Conservation (phyloP, 2,888 invertebrate species). For the Actias luna region DNA sequence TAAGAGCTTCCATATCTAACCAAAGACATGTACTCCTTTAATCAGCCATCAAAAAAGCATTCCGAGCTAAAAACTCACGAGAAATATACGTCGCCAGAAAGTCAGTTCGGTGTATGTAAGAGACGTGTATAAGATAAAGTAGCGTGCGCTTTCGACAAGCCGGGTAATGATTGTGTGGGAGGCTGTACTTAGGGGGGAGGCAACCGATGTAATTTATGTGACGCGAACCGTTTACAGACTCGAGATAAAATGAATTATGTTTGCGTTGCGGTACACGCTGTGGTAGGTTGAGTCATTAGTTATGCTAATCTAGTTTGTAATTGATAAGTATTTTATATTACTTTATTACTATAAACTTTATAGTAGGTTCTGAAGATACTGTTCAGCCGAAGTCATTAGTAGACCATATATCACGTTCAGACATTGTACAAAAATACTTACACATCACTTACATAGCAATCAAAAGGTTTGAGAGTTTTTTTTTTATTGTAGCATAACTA, state of each 20-base stretch:
- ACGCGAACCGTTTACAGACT: constrained; percentile 26
- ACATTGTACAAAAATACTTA: too few species aligned
- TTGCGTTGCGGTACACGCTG: neutral
- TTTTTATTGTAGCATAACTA: too few species aligned
- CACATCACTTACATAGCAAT: too few species aligned
- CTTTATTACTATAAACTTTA: too few species aligned
- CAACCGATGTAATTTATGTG: constrained; percentile 31
- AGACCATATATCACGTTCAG: too few species aligned
- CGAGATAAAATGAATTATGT: constrained; percentile 32
- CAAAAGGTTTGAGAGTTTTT: too few species aligned
- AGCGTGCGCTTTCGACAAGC: constrained; percentile 11
- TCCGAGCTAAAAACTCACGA: neutral
- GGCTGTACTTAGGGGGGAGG: constrained; percentile 20
- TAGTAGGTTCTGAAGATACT: too few species aligned
- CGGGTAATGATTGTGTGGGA: constrained; percentile 13
- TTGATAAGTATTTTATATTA: neutral
- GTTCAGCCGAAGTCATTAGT: too few species aligned
- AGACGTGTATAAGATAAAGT: constrained; percentile 7
- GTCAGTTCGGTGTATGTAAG: neutral
- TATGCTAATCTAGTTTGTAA: neutral
- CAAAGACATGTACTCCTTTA: neutral
- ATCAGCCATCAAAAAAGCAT: constrained; percentile 6
- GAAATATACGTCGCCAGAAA: constrained; percentile 4
- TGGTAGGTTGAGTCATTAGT: neutral
- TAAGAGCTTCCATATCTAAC: neutral